Evolutionary conservation across 2,113 vertebrate genomes (phyloP).

Genomic region (Microtus pennsylvanicus): DNA sequence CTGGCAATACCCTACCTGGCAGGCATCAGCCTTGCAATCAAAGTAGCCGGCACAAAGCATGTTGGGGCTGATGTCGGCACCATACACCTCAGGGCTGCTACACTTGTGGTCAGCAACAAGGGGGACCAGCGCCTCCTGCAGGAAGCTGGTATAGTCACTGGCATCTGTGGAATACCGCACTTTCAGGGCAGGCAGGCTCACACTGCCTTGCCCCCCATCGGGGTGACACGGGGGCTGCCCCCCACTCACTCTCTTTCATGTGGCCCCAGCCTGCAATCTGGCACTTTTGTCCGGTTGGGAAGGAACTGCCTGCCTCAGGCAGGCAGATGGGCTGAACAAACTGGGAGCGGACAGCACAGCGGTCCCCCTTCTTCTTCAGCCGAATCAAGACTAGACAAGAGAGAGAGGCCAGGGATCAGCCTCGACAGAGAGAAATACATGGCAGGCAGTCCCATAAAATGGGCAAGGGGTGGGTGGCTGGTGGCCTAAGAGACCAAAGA

Average conservation of each 20-base stretch:
- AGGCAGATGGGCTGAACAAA: slow-evolving; percentile 96
- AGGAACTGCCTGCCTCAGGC: slow-evolving; percentile 86
- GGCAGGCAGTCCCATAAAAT: background rate
- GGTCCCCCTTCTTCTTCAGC: slow-evolving; percentile 92
- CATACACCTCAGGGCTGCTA: slow-evolving; percentile 91
- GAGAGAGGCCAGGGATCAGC: slow-evolving; percentile 11
- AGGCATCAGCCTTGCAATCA: slow-evolving; percentile 91
- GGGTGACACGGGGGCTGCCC: background rate
- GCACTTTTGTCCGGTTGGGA: slow-evolving; percentile 90
- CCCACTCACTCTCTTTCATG: slow-evolving; percentile 90
- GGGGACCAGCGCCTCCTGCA: slow-evolving; percentile 91
- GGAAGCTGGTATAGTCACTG: slow-evolving; percentile 85
- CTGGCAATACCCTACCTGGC: slow-evolving; percentile 89
- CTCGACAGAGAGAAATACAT: background rate
- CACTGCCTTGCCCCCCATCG: fast-evolving
- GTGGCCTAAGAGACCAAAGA: background rate
- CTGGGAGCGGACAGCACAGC: slow-evolving; percentile 90
- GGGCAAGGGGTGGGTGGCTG: background rate
- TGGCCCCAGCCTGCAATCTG: slow-evolving; percentile 96
- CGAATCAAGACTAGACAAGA: slow-evolving; percentile 91
- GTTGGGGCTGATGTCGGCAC: slow-evolving; percentile 90
- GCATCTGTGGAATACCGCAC: background rate
- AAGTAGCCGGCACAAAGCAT: slow-evolving; percentile 96
- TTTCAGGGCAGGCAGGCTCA: background rate
- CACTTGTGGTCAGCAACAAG: slow-evolving; percentile 90